These are phyloP conservation scores for Epizoanthus stellaris DNA, from an alignment of 92 coral and sea anemone species.

Conservation along the genomic window DNA sequence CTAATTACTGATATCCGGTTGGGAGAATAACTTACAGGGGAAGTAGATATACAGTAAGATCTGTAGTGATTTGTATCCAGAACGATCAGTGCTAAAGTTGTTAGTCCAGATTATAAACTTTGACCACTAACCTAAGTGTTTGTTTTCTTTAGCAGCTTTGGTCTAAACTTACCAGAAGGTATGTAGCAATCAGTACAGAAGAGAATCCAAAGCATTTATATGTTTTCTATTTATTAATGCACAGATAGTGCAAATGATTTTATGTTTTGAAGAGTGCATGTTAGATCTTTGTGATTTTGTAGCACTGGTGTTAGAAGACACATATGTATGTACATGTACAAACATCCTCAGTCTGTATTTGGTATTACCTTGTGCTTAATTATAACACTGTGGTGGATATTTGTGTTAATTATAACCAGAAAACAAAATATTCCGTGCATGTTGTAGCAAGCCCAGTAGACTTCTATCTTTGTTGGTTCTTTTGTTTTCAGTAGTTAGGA, in stretches of 20 bases:
- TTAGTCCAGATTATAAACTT: not conserved
- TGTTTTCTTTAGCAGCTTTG: constrained; percentile 32
- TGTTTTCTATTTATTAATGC: not conserved
- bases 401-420: not conserved
- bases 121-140: not conserved
- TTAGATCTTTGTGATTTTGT: no score
- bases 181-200: not conserved
- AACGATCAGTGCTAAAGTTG: no score
- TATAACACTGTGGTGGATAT: no score
- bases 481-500: not conserved
- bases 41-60: no score
- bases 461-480: not conserved
- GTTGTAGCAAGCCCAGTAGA: not conserved
- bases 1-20: no score
- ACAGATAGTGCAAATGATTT: not conserved
- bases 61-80: no score
- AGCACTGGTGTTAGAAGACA: no score
- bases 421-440: not conserved
- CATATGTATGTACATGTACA: no score
- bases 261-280: not conserved
- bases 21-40: no score
- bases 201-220: no score
- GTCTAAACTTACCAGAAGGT: constrained; percentile 35
- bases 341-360: no score
- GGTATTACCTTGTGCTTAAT: no score